phyloP scores from a whole-genome alignment of 2,113 vertebrate species.

The Malaclemys terrapin region DNA sequence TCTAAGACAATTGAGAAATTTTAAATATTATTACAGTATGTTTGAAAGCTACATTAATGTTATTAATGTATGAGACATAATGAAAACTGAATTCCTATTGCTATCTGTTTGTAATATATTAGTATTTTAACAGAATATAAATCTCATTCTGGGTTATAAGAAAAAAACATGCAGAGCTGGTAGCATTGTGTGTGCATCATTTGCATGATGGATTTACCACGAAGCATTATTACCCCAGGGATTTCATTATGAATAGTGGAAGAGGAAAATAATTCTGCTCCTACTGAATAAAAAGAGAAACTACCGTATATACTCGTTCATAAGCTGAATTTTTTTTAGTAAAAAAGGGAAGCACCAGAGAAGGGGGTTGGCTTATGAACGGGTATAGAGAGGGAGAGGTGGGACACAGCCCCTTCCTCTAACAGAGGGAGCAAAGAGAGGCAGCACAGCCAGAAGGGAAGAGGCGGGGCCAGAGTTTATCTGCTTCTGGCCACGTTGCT shows the following conservation, averaged over 20 bases:
- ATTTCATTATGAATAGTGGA: background rate
- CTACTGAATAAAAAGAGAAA: constrained; percentile 17
- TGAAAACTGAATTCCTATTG: background rate
- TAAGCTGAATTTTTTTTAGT: no score
- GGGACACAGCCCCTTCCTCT: no score
- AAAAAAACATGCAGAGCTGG: background rate
- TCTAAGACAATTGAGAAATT: background rate
- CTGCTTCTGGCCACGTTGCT: no score
- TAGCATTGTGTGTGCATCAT: background rate
- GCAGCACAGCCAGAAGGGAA: no score
- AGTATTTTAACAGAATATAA: background rate
- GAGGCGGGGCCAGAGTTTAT: no score
- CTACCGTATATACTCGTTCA: background rate
- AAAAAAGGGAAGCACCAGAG: no score
- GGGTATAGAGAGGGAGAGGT: no score
- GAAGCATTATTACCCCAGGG: background rate
- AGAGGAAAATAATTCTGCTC: background rate
- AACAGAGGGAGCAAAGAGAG: no score
- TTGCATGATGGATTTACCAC: background rate
- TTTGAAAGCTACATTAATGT: background rate
- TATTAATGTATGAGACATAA: background rate
- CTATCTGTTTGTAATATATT: background rate
- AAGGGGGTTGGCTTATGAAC: no score
- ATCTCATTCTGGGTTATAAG: background rate
- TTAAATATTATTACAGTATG: background rate